Base-by-base conservation (phyloP, 2,888 invertebrate species). In the Hemicrepidius hirtus region DNA sequence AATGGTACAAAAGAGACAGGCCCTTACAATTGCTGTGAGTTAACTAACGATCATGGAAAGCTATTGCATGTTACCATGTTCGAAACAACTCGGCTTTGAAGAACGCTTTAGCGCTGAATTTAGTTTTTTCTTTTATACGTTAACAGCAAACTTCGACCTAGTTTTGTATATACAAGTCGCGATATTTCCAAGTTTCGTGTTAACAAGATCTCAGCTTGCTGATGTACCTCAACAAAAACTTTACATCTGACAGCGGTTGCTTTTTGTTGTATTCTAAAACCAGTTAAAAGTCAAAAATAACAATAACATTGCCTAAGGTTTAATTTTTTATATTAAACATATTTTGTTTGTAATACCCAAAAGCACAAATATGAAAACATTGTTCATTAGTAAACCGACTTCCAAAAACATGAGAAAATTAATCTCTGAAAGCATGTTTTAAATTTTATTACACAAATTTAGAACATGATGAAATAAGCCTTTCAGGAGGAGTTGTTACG, bases 1-100 rank as follows among this genome's bases (percentile, higher is more conserved):
- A 85, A 84, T 78, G 81, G 82, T 81, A 84, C 82, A 83, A 82
- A 82, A 83, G 83, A 82, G 81, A 80, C 80, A 79, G 77, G 75
- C 78, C 79, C 73, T 78, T 77, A 78, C 81, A 82, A 83, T 82
- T 82, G 81, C 78, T 79, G 78, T 75, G 78, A 77, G 78, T 78
- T 73, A 80, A 80, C 79, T 81, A 80, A 80, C 79, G 80, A 79
- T 77, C 76, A 71, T 57, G 44, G 63, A 68, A 55, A 63, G 72
- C 68, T 64, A 67, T 68, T 57, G 67, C 57, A 68, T 55, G 60
- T 72, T 72, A 63, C 67, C 49, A 72, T 40, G 41, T 70, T 64
- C 62, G 57, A 67, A 66, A 55, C 44, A 46, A 67, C 49, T 67
- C 53, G 40, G 49, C 68, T 69, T 69, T 69, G 68, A 69, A 63